phyloP scores from a whole-genome alignment of 2,797 vertebrate genomes.

The Sebastes cheni region DNA sequence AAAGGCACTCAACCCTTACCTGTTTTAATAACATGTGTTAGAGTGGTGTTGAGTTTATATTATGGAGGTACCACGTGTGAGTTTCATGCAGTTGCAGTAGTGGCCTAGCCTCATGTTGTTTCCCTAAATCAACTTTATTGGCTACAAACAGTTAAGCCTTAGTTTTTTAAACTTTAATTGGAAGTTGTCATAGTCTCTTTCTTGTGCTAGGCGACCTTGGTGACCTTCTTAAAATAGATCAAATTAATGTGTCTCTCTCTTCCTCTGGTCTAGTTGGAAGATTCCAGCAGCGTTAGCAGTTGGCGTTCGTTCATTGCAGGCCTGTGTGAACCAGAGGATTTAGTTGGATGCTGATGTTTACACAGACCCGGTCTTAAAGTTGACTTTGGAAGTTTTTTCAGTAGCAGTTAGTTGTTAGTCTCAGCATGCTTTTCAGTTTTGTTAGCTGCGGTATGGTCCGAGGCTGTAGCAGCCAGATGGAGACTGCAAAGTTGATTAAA shows the following conservation, averaged over 20 bases:
- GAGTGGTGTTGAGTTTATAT: background rate
- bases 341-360: slow-evolving; percentile 2
- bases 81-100: background rate
- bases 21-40: background rate
- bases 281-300: background rate
- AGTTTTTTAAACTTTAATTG: background rate
- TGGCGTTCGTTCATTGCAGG: background rate
- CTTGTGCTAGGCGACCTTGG: background rate
- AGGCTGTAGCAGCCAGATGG: slow-evolving; percentile 38
- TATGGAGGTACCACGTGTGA: background rate
- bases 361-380: background rate
- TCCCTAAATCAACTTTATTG: background rate
- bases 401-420: slow-evolving; percentile 25
- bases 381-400: slow-evolving; percentile 20
- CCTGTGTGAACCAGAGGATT: slow-evolving; percentile 2
- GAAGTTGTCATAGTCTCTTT: background rate
- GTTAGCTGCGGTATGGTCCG: slow-evolving; percentile 13
- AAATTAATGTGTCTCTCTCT: background rate
- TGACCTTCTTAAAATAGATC: background rate
- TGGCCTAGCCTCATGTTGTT: background rate
- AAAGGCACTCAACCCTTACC: background rate
- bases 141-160: background rate
- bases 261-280: background rate
- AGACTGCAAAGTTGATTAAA: slow-evolving; percentile 50
- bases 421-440: slow-evolving; percentile 14